phyloP scores from a whole-genome alignment of 2,797 vertebrate species.

The Gymnopithys bicolor region DNA sequence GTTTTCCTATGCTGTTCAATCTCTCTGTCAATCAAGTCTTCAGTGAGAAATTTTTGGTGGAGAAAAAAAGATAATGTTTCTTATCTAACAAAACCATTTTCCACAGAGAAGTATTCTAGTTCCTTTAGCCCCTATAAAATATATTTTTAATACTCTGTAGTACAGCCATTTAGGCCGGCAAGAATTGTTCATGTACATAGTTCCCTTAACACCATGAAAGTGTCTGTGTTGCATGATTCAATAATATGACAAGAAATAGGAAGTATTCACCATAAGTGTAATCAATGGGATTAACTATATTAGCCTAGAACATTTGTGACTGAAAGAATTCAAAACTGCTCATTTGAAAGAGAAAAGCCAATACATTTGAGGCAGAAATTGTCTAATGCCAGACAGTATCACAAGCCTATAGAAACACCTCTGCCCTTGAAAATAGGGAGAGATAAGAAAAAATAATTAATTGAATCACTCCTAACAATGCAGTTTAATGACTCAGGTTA shows the following conservation, averaged over 20 bases:
- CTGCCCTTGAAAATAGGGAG: not conserved
- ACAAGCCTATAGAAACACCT: not conserved
- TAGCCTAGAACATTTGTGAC: not conserved
- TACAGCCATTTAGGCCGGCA: not conserved
- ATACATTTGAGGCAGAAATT: not conserved
- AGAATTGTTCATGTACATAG: not conserved
- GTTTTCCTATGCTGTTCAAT: not conserved
- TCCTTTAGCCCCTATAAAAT: not conserved
- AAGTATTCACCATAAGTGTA: not conserved
- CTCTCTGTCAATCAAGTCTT: not conserved
- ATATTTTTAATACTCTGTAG: not conserved
- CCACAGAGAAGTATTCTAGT: not conserved
- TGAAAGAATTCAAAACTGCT: not conserved
- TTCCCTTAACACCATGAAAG: not conserved
- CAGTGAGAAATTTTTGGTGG: not conserved
- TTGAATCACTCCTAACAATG: not conserved
- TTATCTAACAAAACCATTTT: not conserved
- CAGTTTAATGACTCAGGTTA: not conserved
- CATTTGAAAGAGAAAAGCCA: not conserved
- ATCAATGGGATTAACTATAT: not conserved
- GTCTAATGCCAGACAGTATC: not conserved
- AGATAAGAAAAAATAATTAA: not conserved
- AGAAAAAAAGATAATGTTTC: not conserved
- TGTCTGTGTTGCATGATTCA: not conserved
- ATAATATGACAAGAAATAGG: not conserved